A percentile compares a stretch with the other conserved stretches of the same genome.
Conservation (phyloP, 2,797 vertebrate genomes). For the Fistularia tabacaria region DNA sequence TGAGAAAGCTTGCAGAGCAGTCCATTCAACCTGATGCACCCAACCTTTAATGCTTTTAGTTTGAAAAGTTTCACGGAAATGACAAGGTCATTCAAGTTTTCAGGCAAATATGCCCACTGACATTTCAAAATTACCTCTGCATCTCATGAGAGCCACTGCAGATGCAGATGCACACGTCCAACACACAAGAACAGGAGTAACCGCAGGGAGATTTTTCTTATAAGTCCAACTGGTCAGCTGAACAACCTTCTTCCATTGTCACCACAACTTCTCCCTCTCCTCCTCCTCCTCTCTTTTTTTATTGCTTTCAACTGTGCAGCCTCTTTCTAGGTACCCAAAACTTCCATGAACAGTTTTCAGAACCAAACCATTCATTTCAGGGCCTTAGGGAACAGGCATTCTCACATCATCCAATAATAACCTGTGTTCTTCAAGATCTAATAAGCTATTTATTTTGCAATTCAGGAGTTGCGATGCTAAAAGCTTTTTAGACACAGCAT, state of each 20-base stretch:
- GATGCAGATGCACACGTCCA: background rate
- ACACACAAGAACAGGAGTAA: background rate
- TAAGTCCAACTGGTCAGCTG: conserved; percentile 12
- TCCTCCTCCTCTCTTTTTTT: conserved; percentile 25
- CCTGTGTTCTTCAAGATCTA: conserved; percentile 15
- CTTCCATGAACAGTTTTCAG: conserved; percentile 3
- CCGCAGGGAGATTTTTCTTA: conserved; percentile 5
- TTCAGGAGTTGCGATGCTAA: no score
- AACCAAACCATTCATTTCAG: conserved; percentile 14
- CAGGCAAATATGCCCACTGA: background rate
- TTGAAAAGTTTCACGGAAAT: conserved; percentile 7
- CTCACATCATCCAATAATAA: background rate
- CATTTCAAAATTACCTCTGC: background rate
- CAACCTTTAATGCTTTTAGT: background rate
- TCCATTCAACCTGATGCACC: no score
- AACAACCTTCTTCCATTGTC: conserved; percentile 8
- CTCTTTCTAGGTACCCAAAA: conserved; percentile 29
- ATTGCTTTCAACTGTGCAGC: conserved; percentile 12
- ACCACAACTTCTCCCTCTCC: conserved; percentile 18
- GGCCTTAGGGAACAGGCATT: conserved; percentile 43
- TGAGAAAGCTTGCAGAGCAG: no score
- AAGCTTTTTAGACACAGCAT: no score
- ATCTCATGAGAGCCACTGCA: background rate
- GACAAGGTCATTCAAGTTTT: background rate
- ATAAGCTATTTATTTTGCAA: no score